Evolutionary conservation across 2,113 vertebrate genomes (phyloP), one percentile per base, ranked within the genome.

Genomic region (Amazona vittata): DNA sequence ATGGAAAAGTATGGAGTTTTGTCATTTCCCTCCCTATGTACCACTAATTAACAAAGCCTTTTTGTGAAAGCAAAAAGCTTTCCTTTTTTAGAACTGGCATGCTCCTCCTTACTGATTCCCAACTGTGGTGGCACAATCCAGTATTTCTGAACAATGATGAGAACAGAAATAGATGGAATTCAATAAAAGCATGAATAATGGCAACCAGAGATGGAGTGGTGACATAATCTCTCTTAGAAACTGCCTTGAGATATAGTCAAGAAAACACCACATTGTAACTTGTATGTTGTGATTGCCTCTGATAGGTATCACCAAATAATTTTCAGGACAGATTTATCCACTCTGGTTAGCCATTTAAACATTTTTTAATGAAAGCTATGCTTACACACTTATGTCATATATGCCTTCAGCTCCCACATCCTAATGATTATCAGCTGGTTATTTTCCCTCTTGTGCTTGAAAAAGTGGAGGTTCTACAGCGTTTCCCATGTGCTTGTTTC

Each of bases 111-210:
- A 86, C 90, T 92, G 86, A 94, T 94, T 97, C 92, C 89, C 95
- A 93, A 96, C 95, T 69, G 86, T 86, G 94, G 95, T 93, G 95
- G 95, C 95, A 96, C 80, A 96, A 96, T 96, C 94, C 95, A 86
- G 90, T 96, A 79, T 96, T 96, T 95, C 1, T 91, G 65, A 97
- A 96, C 96, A 97, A 96, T 97, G 90, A 95, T 95, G 96, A 95
- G 96, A 97, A 95, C 95, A 95, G 80, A 94, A 97, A 97, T 96
- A 97, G 95, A 96, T 83, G 80, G 69, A 86, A 94, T 90, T 94
- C 92, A 97, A 94, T 95, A 92, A 73, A 89, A 86, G n/a, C 83
- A 86, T 86, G 86, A 94, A 96, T 96, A 96, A 95, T 93, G 76
- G 80, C 86, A 96, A 94, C 80, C 92, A 97, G 96, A 92, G 93